Evolutionary conservation across 2,888 invertebrate species (phyloP).

Genomic region (Willowsia nigromaculata): DNA sequence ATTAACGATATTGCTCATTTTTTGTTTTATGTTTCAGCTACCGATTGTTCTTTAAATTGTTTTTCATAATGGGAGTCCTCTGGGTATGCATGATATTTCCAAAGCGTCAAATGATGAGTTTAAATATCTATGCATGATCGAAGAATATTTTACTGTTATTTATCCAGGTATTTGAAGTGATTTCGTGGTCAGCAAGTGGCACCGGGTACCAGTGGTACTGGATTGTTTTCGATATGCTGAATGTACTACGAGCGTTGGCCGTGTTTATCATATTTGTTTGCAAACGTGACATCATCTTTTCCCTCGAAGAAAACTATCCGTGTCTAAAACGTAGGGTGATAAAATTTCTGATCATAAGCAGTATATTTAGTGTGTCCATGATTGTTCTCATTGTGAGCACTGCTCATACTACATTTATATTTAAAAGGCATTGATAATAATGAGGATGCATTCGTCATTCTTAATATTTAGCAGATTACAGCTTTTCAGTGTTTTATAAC

Average conservation of each 20-base stretch:
- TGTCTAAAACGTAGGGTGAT: slow-evolving; percentile 72
- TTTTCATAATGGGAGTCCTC: slow-evolving; percentile 75
- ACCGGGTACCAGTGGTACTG: slow-evolving; percentile 61
- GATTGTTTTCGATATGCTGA: slow-evolving; percentile 69
- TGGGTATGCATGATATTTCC: slow-evolving; percentile 42
- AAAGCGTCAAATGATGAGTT: neutral
- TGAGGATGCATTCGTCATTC: neutral
- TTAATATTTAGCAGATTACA: neutral
- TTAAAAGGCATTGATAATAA: neutral
- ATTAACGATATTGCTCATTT: neutral
- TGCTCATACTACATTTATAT: neutral
- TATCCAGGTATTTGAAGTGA: slow-evolving; percentile 60
- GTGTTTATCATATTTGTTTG: slow-evolving; percentile 75
- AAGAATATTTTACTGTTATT: no score
- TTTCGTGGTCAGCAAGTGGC: slow-evolving; percentile 55
- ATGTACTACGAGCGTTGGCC: slow-evolving; percentile 69
- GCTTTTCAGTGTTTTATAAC: slow-evolving; percentile 5
- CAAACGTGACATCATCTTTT: slow-evolving; percentile 71
- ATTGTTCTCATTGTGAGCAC: slow-evolving; percentile 11
- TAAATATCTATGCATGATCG: neutral
- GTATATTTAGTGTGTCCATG: neutral
- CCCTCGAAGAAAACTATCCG: slow-evolving; percentile 73
- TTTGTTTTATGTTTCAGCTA: slow-evolving; percentile 53
- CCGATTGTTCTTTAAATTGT: slow-evolving; percentile 72
- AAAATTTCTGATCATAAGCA: slow-evolving; percentile 21